phyloP scores from a whole-genome alignment of 2,888 invertebrate genomes.

The Keiferia lycopersicella region DNA sequence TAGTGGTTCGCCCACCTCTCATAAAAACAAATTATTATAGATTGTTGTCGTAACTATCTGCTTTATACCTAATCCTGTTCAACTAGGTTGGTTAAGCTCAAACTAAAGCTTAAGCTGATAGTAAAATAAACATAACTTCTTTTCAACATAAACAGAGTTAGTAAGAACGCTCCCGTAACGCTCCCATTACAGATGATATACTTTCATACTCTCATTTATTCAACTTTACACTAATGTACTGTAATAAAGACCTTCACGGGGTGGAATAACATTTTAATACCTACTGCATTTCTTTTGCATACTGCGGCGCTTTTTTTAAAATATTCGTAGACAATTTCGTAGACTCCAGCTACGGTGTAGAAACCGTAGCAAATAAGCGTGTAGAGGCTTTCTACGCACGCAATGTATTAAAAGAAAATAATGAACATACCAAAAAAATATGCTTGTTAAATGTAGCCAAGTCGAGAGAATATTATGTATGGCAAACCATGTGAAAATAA shows the following conservation, averaged over 20 bases:
- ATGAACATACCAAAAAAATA: no score
- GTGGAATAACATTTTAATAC: background rate
- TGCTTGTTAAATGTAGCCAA: no score
- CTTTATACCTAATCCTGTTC: background rate
- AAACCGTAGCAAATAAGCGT: background rate
- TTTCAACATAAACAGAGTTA: background rate
- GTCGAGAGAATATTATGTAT: no score
- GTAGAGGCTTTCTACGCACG: background rate
- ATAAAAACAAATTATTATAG: no score
- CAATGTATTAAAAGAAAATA: background rate
- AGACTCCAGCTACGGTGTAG: constrained; percentile 3
- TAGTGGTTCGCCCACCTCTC: no score
- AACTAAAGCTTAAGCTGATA: background rate
- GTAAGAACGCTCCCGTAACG: background rate
- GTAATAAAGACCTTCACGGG: constrained; percentile 1
- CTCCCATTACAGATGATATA: background rate
- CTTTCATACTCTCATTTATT: background rate
- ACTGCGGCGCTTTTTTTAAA: background rate
- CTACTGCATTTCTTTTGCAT: background rate
- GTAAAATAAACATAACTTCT: constrained; percentile 3
- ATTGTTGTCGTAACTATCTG: no score
- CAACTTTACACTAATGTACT: background rate
- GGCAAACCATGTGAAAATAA: no score
- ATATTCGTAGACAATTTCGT: background rate
- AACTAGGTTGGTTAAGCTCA: background rate